phyloP scores from a whole-genome alignment of 2,113 vertebrate genomes.

The Todiramphus saurophagus region DNA sequence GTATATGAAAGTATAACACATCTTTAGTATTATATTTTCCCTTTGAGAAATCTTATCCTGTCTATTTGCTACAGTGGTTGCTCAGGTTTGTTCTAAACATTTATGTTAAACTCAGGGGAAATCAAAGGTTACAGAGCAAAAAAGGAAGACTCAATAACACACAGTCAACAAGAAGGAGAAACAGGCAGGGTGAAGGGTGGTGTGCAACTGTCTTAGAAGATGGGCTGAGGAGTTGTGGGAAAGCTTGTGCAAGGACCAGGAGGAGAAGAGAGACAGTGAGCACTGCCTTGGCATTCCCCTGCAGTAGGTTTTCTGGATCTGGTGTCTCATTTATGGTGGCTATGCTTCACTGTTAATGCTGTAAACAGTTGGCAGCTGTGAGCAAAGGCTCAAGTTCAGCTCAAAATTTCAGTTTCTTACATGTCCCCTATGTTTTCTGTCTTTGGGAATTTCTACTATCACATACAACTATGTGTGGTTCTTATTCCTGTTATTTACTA shows the following conservation, averaged over 20 bases:
- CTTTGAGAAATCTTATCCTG: background rate
- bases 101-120: background rate
- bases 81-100: background rate
- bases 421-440: background rate
- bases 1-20: background rate
- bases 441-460: background rate
- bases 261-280: background rate
- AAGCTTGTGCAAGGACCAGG: background rate
- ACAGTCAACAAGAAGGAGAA: background rate
- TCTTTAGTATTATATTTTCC: background rate
- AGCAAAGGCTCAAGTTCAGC: background rate
- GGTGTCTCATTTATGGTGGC: background rate
- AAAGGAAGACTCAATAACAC: background rate
- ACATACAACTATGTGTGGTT: background rate
- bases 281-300: background rate
- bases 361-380: background rate
- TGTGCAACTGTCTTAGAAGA: background rate
- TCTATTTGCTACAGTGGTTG: background rate
- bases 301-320: background rate
- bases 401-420: background rate
- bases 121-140: background rate
- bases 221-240: background rate
- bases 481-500: background rate
- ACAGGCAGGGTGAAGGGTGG: background rate
- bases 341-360: background rate